A percentile compares a stretch with the other conserved stretches of the same genome.
phyloP scores from a whole-genome alignment of 2,797 vertebrate species.

The Benthosema pterotum region DNA sequence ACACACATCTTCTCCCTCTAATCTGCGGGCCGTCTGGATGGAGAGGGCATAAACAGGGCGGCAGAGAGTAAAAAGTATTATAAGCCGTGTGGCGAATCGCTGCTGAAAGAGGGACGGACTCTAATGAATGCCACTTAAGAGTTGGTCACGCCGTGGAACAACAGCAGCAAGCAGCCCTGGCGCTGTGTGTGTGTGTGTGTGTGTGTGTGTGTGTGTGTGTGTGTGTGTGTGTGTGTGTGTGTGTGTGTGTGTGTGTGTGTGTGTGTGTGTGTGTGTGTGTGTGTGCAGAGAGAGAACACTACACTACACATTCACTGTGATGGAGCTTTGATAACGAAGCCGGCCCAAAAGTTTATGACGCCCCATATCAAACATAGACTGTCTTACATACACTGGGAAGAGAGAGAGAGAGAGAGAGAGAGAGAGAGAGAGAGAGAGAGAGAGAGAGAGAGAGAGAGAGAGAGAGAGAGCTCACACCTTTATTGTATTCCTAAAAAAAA shows the following conservation, averaged over 20 bases:
- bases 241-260: slow-evolving; percentile 60
- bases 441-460: slow-evolving; percentile 10
- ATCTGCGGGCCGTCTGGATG: slow-evolving; percentile 72
- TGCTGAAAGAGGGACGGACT: slow-evolving; percentile 85
- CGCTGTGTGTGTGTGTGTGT: no score
- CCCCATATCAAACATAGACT: no score
- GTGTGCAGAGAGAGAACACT: slow-evolving; percentile 86
- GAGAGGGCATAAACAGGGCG: slow-evolving; percentile 48
- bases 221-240: slow-evolving; percentile 61
- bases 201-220: no score
- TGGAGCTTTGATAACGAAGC: slow-evolving; percentile 68
- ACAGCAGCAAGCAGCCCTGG: no score
- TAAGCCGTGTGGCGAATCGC: slow-evolving; percentile 90
- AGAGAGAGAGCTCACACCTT: no score
- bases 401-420: no score
- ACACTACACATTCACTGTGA: slow-evolving; percentile 84
- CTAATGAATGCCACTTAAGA: slow-evolving; percentile 93
- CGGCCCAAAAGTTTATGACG: slow-evolving; percentile 30
- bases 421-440: background rate
- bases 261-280: slow-evolving; percentile 77
- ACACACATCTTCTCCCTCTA: slow-evolving; percentile 76
- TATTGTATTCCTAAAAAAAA: no score
- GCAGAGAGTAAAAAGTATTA: slow-evolving; percentile 56
- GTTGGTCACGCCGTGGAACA: slow-evolving; percentile 88
- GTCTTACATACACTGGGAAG: no score